Conservation (phyloP, 2,113 vertebrate species). For the Hydrolagus affinis region DNA sequence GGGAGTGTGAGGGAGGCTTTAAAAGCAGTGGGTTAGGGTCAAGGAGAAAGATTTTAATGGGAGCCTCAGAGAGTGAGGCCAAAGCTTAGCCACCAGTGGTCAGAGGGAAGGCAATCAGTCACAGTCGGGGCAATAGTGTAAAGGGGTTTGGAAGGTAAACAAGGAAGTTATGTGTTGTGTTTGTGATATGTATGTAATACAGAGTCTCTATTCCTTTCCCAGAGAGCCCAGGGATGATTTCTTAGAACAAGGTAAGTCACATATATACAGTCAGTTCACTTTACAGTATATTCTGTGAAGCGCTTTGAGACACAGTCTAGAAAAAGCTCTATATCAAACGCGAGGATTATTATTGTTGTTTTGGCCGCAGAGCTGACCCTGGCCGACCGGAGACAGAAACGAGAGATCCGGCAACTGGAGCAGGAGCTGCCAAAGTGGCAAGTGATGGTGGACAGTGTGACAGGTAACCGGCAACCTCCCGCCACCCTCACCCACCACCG, state of each 20-base stretch:
- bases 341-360: neutral
- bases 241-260: constrained; percentile 78
- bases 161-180: too few relatives aligned
- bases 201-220: constrained; percentile 23
- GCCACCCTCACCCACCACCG: too few relatives aligned
- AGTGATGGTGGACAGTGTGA: constrained; percentile 87
- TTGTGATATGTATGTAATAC: neutral
- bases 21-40: too few relatives aligned
- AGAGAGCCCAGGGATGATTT: constrained; percentile 86
- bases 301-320: too few relatives aligned
- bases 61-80: too few relatives aligned
- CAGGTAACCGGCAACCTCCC: constrained; percentile 53
- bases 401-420: constrained; percentile 85
- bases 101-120: neutral
- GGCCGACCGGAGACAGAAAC: constrained; percentile 84
- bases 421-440: constrained; percentile 91
- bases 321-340: too few relatives aligned
- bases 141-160: neutral
- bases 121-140: neutral
- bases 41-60: too few relatives aligned
- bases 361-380: constrained; percentile 71
- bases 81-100: neutral
- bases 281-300: too few relatives aligned
- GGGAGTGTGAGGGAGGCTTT: too few relatives aligned
- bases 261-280: too few relatives aligned